Conservation (phyloP, 2,888 invertebrate genomes). For the Lepidochitona cinerea region DNA sequence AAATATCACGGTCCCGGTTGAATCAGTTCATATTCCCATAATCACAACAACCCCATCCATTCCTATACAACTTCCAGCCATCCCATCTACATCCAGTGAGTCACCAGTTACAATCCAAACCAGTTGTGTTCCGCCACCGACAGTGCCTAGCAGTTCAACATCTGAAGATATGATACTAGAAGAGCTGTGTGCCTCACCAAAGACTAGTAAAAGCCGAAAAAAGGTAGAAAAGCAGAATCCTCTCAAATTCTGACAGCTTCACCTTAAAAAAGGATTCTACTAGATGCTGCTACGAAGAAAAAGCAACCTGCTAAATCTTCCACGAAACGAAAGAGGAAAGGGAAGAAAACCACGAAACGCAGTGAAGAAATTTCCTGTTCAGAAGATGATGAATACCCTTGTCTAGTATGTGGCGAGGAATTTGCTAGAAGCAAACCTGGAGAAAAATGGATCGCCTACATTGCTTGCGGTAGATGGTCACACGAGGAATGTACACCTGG, state of each 20-base stretch:
- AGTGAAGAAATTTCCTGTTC: not conserved
- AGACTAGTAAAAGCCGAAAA: not conserved
- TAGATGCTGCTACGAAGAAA: not conserved
- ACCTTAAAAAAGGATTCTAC: too few relatives aligned
- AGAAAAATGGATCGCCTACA: not conserved
- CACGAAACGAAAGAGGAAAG: not conserved
- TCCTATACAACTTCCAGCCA: not conserved
- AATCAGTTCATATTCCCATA: too few relatives aligned
- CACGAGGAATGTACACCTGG: too few relatives aligned
- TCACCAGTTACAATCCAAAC: not conserved
- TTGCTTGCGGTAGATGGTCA: not conserved
- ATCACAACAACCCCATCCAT: too few relatives aligned
- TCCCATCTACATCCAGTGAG: not conserved
- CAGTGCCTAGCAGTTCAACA: not conserved
- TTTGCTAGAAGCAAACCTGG: not conserved
- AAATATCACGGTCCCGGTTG: too few relatives aligned
- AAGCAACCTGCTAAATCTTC: not conserved
- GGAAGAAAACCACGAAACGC: not conserved
- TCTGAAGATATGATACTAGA: not conserved
- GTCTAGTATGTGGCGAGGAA: not conserved
- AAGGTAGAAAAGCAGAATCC: not conserved
- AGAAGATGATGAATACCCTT: not conserved
- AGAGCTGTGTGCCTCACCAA: not conserved
- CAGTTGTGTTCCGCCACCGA: not conserved
- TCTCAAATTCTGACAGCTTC: not conserved